Evolutionary conservation across 2,113 vertebrate species (phyloP).

Genomic region (Nettapus auritus): DNA sequence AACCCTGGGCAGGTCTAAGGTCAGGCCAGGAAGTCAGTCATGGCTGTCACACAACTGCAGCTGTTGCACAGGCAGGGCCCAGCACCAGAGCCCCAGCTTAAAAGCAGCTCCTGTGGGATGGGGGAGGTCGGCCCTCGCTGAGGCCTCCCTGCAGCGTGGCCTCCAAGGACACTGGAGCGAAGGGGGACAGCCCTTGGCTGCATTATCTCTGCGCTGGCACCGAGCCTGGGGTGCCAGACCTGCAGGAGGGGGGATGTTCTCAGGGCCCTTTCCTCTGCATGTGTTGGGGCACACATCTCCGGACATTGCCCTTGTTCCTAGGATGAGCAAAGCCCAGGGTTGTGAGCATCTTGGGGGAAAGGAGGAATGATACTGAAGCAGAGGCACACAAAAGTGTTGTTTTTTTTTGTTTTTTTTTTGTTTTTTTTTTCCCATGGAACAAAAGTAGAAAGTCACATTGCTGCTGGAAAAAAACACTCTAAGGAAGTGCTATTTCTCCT

Average conservation of each 20-base stretch:
- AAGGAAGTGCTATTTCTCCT: not conserved
- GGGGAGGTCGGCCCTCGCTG: fast-evolving
- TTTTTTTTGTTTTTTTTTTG: not conserved
- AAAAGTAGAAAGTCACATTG: not conserved
- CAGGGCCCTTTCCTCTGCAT: not conserved
- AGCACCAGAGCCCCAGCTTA: not conserved
- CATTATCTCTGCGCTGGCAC: fast-evolving
- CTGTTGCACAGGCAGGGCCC: not conserved
- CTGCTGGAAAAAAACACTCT: not conserved
- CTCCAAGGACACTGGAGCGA: not conserved
- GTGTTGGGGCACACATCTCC: fast-evolving
- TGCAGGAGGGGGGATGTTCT: not conserved
- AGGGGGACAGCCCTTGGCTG: not conserved
- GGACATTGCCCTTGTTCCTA: not conserved
- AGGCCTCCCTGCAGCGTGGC: not conserved
- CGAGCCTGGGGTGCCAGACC: not conserved
- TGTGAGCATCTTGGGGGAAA: not conserved
- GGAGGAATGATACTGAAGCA: not conserved
- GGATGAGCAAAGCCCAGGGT: not conserved
- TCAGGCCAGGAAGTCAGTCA: not conserved
- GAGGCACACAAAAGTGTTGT: not conserved
- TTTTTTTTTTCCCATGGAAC: not conserved
- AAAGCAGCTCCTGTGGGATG: not conserved
- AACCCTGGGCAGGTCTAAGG: not conserved
- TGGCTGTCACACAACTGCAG: not conserved